Evolutionary conservation across 2,113 vertebrate genomes (phyloP).

Genomic region (Ovibos moschatus): DNA sequence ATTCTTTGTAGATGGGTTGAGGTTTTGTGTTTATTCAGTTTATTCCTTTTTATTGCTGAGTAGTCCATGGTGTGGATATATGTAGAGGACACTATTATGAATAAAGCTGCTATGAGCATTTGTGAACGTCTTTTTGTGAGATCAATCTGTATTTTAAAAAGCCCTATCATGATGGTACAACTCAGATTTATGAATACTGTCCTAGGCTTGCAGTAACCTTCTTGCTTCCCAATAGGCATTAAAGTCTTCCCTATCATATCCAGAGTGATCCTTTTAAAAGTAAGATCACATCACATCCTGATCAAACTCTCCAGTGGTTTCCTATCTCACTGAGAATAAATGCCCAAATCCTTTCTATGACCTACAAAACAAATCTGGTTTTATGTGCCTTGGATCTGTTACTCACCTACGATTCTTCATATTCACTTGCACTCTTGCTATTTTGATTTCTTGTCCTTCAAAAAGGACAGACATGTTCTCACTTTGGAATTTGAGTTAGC

Average conservation of each 20-base stretch:
- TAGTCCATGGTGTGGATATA: background rate
- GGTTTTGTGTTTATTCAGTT: background rate
- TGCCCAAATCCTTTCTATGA: background rate
- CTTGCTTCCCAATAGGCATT: background rate
- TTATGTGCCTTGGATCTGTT: background rate
- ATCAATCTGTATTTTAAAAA: background rate
- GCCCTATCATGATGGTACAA: background rate
- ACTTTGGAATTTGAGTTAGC: background rate
- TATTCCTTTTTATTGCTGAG: background rate
- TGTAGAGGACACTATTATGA: background rate
- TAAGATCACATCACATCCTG: background rate
- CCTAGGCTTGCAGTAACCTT: background rate
- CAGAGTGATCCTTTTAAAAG: background rate
- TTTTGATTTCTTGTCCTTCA: background rate
- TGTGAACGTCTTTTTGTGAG: background rate
- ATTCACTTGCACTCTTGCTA: background rate
- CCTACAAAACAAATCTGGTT: background rate
- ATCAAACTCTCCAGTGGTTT: background rate
- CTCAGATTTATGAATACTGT: background rate
- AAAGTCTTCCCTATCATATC: background rate
- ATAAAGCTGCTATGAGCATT: background rate
- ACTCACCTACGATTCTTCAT: background rate
- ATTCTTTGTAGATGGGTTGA: background rate
- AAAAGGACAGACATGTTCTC: background rate
- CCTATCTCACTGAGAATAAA: background rate